These are phyloP conservation scores for Carabus problematicus DNA, from an alignment of 2,888 invertebrate genomes.

Conservation along the genomic window DNA sequence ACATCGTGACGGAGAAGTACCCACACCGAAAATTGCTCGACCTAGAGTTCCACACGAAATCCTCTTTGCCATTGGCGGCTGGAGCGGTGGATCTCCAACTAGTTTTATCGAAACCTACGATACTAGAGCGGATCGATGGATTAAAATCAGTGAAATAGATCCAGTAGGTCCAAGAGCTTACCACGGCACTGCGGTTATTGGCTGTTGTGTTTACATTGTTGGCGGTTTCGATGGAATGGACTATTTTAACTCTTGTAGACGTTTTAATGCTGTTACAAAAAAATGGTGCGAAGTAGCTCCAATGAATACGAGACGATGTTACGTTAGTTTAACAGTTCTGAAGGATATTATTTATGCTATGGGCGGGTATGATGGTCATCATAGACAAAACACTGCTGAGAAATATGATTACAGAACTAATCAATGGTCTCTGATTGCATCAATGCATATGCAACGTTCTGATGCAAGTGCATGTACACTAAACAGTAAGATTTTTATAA, in stretches of 20 bases:
- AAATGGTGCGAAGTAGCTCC: slow-evolving; percentile 88
- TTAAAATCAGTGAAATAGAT: slow-evolving; percentile 81
- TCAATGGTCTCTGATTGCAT: slow-evolving; percentile 86
- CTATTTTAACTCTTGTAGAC: slow-evolving; percentile 73
- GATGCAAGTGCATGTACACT: slow-evolving; percentile 91
- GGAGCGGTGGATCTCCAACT: slow-evolving; percentile 78
- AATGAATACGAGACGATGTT: slow-evolving; percentile 88
- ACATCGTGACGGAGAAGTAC: slow-evolving; percentile 80
- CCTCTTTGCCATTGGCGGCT: slow-evolving; percentile 83
- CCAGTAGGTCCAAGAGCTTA: slow-evolving; percentile 87
- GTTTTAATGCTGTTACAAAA: slow-evolving; percentile 86
- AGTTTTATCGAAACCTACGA: slow-evolving; percentile 88
- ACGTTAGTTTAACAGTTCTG: slow-evolving; percentile 83
- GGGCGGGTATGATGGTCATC: slow-evolving; percentile 88
- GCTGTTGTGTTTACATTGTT: slow-evolving; percentile 84
- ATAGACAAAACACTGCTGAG: slow-evolving; percentile 86
- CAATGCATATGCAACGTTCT: slow-evolving; percentile 88
- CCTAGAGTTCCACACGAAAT: slow-evolving; percentile 89
- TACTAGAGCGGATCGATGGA: slow-evolving; percentile 89
- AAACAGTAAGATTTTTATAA: slow-evolving; percentile 63
- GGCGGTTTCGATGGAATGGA: slow-evolving; percentile 94
- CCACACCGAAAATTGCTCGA: slow-evolving; percentile 83
- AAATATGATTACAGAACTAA: slow-evolving; percentile 83
- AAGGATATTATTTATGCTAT: slow-evolving; percentile 83
- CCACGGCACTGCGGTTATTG: slow-evolving; percentile 91